Percentiles rank a stretch among this genome's conserved stretches.
phyloP scores from a whole-genome alignment of 2,888 invertebrate genomes.

The Elysia crispata region DNA sequence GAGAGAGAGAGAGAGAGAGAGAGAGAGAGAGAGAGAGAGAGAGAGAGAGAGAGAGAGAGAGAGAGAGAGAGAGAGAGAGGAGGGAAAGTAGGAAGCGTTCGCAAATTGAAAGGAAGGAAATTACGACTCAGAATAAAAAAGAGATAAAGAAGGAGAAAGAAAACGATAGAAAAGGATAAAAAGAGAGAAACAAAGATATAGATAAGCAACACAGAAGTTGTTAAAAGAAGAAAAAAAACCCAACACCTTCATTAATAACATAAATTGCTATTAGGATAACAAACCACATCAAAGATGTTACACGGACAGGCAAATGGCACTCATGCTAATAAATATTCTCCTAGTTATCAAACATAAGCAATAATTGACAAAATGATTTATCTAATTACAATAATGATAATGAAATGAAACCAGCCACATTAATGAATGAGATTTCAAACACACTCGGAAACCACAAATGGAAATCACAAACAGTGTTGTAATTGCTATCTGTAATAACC shows the following conservation, averaged over 20 bases:
- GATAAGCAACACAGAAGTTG: background rate
- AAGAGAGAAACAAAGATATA: conserved; percentile 23
- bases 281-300: too few relatives aligned
- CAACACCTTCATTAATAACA: background rate
- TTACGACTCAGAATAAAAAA: background rate
- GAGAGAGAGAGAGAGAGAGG: conserved; percentile 33
- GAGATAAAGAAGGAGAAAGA: conserved; percentile 25
- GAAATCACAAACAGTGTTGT: too few relatives aligned
- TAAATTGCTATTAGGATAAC: background rate
- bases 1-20: conserved; percentile 16
- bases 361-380: background rate
- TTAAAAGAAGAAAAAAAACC: background rate
- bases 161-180: conserved; percentile 2
- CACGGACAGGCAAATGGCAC: too few relatives aligned
- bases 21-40: conserved; percentile 20
- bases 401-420: too few relatives aligned
- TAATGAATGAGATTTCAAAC: too few relatives aligned
- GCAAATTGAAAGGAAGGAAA: background rate
- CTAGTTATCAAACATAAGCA: background rate
- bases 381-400: too few relatives aligned
- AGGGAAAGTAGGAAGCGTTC: too few relatives aligned
- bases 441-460: too few relatives aligned
- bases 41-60: conserved; percentile 23
- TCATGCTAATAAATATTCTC: too few relatives aligned
- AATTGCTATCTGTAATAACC: too few relatives aligned